phyloP scores from a whole-genome alignment of 2,888 invertebrate species.

The Petrophora chlorosata region DNA sequence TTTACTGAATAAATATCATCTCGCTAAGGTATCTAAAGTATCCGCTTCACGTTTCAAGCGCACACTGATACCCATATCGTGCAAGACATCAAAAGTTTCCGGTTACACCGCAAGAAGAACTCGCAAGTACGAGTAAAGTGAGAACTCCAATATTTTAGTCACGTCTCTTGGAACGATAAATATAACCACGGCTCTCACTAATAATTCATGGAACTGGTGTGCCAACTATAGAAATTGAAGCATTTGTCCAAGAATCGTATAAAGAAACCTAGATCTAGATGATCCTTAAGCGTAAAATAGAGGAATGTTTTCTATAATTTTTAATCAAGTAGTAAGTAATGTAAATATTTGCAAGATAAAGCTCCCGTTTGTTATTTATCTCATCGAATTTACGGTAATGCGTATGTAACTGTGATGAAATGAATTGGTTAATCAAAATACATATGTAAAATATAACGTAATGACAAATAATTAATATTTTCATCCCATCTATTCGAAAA shows the following conservation, averaged over 20 bases:
- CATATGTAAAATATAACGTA: no score
- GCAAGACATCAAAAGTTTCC: conserved; percentile 27
- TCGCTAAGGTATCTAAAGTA: not conserved
- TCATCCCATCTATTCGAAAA: no score
- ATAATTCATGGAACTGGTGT: conserved; percentile 53
- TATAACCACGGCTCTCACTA: conserved; percentile 48
- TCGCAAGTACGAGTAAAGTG: conserved; percentile 23
- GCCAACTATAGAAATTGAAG: conserved; percentile 46
- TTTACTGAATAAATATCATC: not conserved
- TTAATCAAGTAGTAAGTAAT: no score
- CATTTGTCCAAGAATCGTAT: conserved; percentile 34
- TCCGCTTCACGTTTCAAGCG: conserved; percentile 2
- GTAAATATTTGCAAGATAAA: no score
- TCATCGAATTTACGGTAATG: no score
- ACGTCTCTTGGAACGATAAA: conserved; percentile 53
- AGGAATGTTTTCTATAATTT: no score
- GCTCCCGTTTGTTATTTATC: no score
- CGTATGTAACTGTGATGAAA: no score
- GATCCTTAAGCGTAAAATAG: no score
- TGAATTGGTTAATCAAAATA: no score
- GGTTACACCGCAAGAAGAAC: conserved; percentile 28
- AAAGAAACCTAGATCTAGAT: not conserved
- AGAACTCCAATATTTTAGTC: conserved; percentile 50
- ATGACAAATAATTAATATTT: no score
- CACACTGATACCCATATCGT: conserved; percentile 3